Evolutionary conservation across 64 coral and sea anemone species (phyloP).

Genomic region (Acropora yongei): DNA sequence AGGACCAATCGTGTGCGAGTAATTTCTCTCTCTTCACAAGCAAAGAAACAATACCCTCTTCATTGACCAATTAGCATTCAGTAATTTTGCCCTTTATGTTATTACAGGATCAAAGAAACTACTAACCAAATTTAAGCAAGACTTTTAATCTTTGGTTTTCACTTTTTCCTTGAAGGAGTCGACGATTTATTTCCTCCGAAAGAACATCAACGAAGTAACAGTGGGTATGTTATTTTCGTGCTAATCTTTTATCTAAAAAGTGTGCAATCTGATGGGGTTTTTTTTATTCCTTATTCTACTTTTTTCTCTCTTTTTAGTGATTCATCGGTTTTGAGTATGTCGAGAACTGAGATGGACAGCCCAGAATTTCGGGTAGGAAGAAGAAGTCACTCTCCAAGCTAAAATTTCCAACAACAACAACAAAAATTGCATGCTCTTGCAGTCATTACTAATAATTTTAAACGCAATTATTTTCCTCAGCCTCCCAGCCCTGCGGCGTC

Average conservation of each 20-base stretch:
- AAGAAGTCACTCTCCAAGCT: neutral
- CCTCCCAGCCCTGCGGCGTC: slow-evolving; percentile 83
- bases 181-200: slow-evolving; percentile 40
- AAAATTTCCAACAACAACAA: too few relatives aligned
- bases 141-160: neutral
- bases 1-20: too few relatives aligned
- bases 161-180: neutral
- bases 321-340: slow-evolving; percentile 83
- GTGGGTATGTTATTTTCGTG: slow-evolving; percentile 67
- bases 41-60: too few relatives aligned
- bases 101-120: too few relatives aligned
- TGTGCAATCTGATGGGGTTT: too few relatives aligned
- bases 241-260: neutral
- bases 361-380: slow-evolving; percentile 85
- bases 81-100: too few relatives aligned
- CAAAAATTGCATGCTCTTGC: too few relatives aligned
- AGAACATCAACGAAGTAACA: slow-evolving; percentile 79
- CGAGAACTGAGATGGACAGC: slow-evolving; percentile 87
- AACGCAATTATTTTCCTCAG: slow-evolving; percentile 1
- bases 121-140: too few relatives aligned
- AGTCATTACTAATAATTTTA: too few relatives aligned
- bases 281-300: too few relatives aligned
- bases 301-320: slow-evolving; percentile 64
- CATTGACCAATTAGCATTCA: too few relatives aligned
- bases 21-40: too few relatives aligned